phyloP scores from a whole-genome alignment of 2,797 vertebrate species.

The Psittacula echo region DNA sequence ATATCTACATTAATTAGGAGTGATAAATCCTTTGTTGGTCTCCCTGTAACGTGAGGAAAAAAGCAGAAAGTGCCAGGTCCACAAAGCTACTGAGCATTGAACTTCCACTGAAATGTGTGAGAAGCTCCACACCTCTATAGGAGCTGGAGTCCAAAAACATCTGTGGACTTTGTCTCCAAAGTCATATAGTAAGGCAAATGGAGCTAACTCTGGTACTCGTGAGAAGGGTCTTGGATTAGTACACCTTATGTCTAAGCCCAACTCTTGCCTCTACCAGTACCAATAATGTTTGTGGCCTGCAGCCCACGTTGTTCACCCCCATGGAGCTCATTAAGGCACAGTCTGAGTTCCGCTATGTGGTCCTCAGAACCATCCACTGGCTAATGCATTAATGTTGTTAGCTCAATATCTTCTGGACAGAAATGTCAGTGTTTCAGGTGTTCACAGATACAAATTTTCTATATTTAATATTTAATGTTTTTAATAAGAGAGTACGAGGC shows the following conservation, averaged over 20 bases:
- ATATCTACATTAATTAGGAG: not conserved
- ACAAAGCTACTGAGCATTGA: not conserved
- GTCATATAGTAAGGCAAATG: not conserved
- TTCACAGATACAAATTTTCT: not conserved
- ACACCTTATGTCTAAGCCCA: not conserved
- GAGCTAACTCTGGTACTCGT: not conserved
- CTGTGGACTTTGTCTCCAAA: not conserved
- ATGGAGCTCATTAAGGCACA: not conserved
- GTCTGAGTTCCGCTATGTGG: not conserved
- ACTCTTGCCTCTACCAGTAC: not conserved
- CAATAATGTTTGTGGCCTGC: not conserved
- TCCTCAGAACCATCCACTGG: not conserved
- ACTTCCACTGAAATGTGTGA: not conserved
- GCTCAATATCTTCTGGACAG: not conserved
- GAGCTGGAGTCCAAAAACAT: not conserved
- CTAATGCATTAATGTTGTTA: not conserved
- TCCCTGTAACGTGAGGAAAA: not conserved
- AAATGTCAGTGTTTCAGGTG: not conserved
- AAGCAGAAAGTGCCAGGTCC: not conserved
- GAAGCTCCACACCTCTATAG: not conserved
- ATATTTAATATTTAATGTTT: not conserved
- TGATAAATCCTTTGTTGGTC: not conserved
- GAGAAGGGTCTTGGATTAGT: not conserved
- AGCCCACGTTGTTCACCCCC: accelerated
- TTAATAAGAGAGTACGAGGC: not conserved